phyloP scores from a whole-genome alignment of 2,113 vertebrate genomes.

The Damaliscus lunatus region DNA sequence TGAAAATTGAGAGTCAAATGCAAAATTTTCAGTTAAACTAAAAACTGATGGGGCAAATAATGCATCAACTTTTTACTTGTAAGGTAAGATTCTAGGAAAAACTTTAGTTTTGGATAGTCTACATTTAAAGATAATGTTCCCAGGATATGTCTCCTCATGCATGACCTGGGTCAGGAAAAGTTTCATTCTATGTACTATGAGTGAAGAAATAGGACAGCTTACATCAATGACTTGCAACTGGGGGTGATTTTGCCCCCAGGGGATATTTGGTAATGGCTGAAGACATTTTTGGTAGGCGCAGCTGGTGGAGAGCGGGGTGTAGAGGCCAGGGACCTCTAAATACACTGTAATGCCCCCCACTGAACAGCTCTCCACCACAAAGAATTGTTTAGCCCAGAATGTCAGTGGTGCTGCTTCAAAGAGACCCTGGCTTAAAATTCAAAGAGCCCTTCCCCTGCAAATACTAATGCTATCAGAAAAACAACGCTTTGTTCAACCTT shows the following conservation, averaged over 20 bases:
- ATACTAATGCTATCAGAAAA: neutral
- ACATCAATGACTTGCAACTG: neutral
- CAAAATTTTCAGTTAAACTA: neutral
- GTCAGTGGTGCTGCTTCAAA: neutral
- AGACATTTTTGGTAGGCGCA: neutral
- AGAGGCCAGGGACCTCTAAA: neutral
- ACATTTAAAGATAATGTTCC: neutral
- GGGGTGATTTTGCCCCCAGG: neutral
- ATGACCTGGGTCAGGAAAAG: neutral
- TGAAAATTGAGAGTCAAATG: conserved; percentile 12
- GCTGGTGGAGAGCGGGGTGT: neutral
- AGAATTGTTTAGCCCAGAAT: neutral
- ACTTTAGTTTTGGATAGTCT: neutral
- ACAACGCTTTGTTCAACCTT: neutral
- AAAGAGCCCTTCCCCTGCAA: neutral
- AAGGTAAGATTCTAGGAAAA: neutral
- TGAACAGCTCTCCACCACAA: neutral
- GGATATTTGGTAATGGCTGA: neutral
- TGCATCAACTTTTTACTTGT: neutral
- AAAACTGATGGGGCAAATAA: neutral
- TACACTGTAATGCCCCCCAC: neutral
- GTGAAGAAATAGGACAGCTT: neutral
- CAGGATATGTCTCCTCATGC: neutral
- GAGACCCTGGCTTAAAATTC: neutral
- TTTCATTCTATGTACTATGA: neutral